Conservation (phyloP, 2,113 vertebrate species). For the Ibidorhyncha struthersii region DNA sequence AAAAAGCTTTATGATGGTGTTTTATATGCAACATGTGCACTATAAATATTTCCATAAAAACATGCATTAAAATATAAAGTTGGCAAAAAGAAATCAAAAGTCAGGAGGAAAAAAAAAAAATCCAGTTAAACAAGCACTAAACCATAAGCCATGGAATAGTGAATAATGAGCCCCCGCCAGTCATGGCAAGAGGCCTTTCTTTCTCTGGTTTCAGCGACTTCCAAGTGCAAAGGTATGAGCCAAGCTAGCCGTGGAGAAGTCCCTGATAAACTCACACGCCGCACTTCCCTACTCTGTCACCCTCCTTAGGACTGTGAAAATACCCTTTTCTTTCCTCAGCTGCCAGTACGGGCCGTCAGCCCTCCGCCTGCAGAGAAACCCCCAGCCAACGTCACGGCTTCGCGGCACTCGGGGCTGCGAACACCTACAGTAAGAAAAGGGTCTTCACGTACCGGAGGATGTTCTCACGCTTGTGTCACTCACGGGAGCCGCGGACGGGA, state of each 20-base stretch:
- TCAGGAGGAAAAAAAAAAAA: not conserved
- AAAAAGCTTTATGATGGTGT: conserved; percentile 69
- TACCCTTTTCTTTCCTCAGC: not conserved
- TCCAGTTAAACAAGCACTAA: conserved; percentile 37
- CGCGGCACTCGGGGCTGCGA: rapidly evolving
- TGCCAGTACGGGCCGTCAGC: rapidly evolving
- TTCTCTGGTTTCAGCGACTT: conserved; percentile 20
- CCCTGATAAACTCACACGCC: not conserved
- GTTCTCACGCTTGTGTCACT: rapidly evolving
- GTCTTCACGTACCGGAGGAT: rapidly evolving
- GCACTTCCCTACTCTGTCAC: not conserved
- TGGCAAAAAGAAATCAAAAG: conserved; percentile 73
- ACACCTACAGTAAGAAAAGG: rapidly evolving
- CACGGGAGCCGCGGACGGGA: rapidly evolving
- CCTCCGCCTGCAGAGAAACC: not conserved
- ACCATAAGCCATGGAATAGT: conserved; percentile 1
- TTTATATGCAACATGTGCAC: conserved; percentile 75
- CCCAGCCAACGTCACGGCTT: not conserved
- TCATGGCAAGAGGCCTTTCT: conserved; percentile 16
- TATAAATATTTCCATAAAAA: conserved; percentile 81
- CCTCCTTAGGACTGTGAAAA: not conserved
- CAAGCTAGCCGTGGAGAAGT: not conserved
- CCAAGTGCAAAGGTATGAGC: not conserved
- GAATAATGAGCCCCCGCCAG: conserved; percentile 48
- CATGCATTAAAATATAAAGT: conserved; percentile 69